Percentiles rank a stretch among this genome's conserved stretches.
Conservation (phyloP, 2,113 vertebrate genomes). For the Epinephelus cyanopodus region DNA sequence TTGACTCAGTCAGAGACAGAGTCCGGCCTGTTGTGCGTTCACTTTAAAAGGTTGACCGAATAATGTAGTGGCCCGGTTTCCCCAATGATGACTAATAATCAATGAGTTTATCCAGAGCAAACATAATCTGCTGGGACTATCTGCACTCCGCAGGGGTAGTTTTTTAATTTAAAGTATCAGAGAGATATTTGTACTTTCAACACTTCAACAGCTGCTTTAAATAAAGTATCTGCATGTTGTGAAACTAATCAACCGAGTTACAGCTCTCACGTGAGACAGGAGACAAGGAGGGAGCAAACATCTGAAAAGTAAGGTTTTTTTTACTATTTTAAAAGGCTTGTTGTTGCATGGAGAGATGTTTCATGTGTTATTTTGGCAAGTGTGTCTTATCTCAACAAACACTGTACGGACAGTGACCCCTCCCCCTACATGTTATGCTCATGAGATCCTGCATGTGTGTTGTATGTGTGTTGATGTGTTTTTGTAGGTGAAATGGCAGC, state of each 20-base stretch:
- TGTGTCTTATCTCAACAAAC: not conserved
- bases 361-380: not conserved
- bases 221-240: not conserved
- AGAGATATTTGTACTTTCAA: not conserved
- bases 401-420: not conserved
- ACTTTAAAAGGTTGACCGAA: conserved; percentile 77
- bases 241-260: conserved; percentile 13
- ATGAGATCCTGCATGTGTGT: not conserved
- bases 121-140: conserved; percentile 42
- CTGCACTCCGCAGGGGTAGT: conserved; percentile 27
- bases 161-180: not conserved
- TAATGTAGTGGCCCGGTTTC: conserved; percentile 64
- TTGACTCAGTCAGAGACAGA: not conserved
- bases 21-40: conserved; percentile 42
- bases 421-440: not conserved
- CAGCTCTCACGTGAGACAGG: conserved; percentile 10
- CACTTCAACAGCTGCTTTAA: not conserved
- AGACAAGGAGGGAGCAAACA: conserved; percentile 23
- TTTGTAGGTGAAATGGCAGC: conserved; percentile 79
- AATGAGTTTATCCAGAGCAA: conserved; percentile 73
- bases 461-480: not conserved
- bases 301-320: conserved; percentile 65
- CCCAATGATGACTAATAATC: conserved; percentile 66
- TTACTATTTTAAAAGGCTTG: not conserved
- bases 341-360: not conserved